Percentiles rank a stretch among this genome's conserved stretches.
Evolutionary conservation across 2,888 invertebrate genomes (phyloP).

Genomic region (Apoderus coryli): DNA sequence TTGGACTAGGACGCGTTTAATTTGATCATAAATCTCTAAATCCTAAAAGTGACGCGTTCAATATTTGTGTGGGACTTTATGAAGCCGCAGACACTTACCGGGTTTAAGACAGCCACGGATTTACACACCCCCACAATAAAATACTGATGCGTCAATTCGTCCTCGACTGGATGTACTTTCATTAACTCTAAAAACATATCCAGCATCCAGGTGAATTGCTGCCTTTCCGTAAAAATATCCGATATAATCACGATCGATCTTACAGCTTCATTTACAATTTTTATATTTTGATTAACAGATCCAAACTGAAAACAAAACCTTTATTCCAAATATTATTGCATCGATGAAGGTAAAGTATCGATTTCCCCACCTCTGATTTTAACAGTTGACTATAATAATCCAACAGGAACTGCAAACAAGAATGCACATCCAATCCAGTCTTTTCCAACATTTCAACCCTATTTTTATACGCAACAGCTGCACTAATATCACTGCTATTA

Average conservation of each 20-base stretch:
- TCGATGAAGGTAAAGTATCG: too few relatives aligned
- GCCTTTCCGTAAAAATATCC: slow-evolving; percentile 59
- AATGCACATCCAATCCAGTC: slow-evolving; percentile 73
- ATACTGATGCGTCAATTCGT: slow-evolving; percentile 62
- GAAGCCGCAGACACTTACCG: slow-evolving; percentile 35
- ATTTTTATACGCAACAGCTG: slow-evolving; percentile 23
- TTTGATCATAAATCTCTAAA: slow-evolving; percentile 41
- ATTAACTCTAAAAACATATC: slow-evolving; percentile 52
- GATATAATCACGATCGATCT: slow-evolving; percentile 57
- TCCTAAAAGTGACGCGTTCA: too few relatives aligned
- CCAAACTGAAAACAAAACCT: slow-evolving; percentile 9
- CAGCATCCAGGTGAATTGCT: slow-evolving; percentile 69
- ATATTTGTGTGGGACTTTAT: too few relatives aligned
- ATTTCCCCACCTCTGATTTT: slow-evolving; percentile 35
- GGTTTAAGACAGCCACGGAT: slow-evolving; percentile 48
- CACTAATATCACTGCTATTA: slow-evolving; percentile 34
- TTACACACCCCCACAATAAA: slow-evolving; percentile 52
- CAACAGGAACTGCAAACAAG: slow-evolving; percentile 82
- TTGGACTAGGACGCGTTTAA: slow-evolving; percentile 43
- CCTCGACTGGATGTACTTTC: slow-evolving; percentile 53
- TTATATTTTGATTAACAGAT: slow-evolving; percentile 24
- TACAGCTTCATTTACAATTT: slow-evolving; percentile 41
- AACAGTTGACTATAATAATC: slow-evolving; percentile 77
- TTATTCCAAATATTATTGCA: neutral
- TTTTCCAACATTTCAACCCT: slow-evolving; percentile 34